Percentiles rank a stretch among this genome's conserved stretches.
These are phyloP conservation scores for Manis javanica DNA, from an alignment of 2,797 vertebrate genomes.

Conservation along the genomic window DNA sequence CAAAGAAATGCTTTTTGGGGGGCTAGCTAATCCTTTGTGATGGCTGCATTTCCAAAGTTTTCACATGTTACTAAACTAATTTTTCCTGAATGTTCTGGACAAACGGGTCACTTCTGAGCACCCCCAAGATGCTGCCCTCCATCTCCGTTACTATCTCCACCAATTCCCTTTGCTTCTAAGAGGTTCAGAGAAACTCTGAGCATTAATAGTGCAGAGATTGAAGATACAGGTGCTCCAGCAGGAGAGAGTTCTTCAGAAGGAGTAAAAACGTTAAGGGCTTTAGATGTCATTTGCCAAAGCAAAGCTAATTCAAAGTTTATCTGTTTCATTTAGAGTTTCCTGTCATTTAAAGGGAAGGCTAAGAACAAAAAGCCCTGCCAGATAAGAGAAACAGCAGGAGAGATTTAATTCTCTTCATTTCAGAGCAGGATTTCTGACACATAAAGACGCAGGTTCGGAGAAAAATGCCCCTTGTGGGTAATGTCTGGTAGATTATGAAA, in stretches of 20 bases:
- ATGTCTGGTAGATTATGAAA: constrained; percentile 68
- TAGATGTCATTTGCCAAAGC: constrained; percentile 48
- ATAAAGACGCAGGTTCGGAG: constrained; percentile 60
- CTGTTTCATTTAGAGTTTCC: constrained; percentile 48
- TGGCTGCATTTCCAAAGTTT: background rate
- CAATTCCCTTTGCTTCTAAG: background rate
- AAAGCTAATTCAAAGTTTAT: constrained; percentile 68
- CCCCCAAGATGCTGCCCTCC: background rate
- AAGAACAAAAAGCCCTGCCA: constrained; percentile 6
- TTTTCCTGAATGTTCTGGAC: background rate
- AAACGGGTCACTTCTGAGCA: background rate
- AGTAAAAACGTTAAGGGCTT: background rate
- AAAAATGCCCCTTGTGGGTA: constrained; percentile 45
- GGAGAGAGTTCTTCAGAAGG: constrained; percentile 18
- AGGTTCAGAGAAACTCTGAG: background rate
- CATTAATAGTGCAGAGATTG: background rate
- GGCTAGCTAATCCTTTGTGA: background rate
- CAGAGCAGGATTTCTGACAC: constrained; percentile 61
- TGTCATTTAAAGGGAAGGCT: constrained; percentile 51
- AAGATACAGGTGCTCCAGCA: background rate
- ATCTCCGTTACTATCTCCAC: rapidly evolving
- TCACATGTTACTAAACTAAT: constrained; percentile 1
- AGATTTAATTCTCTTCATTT: constrained; percentile 66
- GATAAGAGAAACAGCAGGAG: constrained; percentile 51
- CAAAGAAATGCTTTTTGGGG: background rate